A percentile compares a stretch with the other conserved stretches of the same genome.
phyloP scores from a whole-genome alignment of 2,113 vertebrate species.

The Desmodus rotundus region DNA sequence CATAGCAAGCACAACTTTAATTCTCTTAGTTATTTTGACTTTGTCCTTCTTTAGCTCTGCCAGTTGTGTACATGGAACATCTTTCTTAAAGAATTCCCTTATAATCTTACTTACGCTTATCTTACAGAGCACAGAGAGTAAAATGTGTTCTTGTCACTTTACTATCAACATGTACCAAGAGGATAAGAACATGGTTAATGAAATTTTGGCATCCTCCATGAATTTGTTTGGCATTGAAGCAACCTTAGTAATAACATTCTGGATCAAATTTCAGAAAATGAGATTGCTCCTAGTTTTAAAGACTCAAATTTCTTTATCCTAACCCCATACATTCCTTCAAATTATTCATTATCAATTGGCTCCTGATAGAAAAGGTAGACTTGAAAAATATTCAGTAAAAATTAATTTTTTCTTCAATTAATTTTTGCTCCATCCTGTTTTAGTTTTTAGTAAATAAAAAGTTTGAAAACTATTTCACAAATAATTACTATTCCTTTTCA shows the following conservation, averaged over 20 bases:
- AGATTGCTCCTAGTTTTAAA: not conserved
- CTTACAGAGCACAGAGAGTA: not conserved
- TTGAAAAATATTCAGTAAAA: not conserved
- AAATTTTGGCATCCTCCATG: not conserved
- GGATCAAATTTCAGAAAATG: not conserved
- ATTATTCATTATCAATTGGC: not conserved
- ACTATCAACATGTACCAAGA: not conserved
- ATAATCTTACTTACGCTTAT: not conserved
- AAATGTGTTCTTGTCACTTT: not conserved
- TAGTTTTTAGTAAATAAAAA: slow-evolving; percentile 14
- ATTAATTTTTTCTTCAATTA: not conserved
- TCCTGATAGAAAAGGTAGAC: not conserved
- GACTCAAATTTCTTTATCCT: not conserved
- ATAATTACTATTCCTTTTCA: not conserved
- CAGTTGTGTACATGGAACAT: not conserved
- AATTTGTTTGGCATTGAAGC: not conserved
- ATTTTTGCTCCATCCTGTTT: not conserved
- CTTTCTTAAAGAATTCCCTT: not conserved
- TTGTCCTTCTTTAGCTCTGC: not conserved
- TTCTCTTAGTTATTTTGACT: not conserved
- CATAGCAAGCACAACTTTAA: not conserved
- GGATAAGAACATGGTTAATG: not conserved
- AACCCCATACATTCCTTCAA: not conserved
- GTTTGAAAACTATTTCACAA: not conserved
- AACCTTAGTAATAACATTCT: not conserved